Evolutionary conservation across 2,113 vertebrate species (phyloP), one percentile per base, ranked within the genome.

Genomic region (Pollimyrus isidori): DNA sequence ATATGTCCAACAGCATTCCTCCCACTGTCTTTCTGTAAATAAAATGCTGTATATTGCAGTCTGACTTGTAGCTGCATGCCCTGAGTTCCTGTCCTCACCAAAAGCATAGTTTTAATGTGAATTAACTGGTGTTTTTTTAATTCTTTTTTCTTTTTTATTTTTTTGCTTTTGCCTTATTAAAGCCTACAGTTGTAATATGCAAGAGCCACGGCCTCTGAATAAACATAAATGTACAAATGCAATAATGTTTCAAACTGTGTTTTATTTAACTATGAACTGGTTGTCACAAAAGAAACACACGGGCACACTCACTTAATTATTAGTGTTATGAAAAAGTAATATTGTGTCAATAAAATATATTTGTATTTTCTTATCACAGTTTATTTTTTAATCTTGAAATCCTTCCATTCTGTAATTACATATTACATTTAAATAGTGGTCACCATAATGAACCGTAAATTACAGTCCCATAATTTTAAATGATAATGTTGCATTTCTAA

Each of bases 121-220:
- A 96, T 94, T 96, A 96, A 95, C 97, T 98, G 97, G 98, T 99
- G 97, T 94, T 95, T 97, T 97, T 96, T 98, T 30, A 21, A n/a
- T 48, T 49, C 62, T 30, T 53, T 86, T 35, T 86, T 26, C 21
- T n/a, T 86, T 86, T 30, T 50, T 86, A 2, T 52, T 53, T 87
- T 98, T 96, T 98, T 98, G 98, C 97, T 98, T 99, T 98, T 98
- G 98, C 98, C 97, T 99, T 99, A 98, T 97, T 96, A 96, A 97
- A 97, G 98, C 97, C 98, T 95, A 99, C 98, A 98, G 98, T 98
- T 98, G 97, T 97, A 97, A 97, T 97, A 97, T 99, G 97, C 97
- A 97, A 96, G 97, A 96, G 98, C 98, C 99, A 97, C 98, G 97
- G 98, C 97, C 97, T 97, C 97, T 94, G 97, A 98, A 99, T 99